Evolutionary conservation across 30 jellyfish, hydroid and myxozoan species (phyloP), one percentile per base, ranked within the genome.

Genomic region (Hydractinia symbiolongicarpus): DNA sequence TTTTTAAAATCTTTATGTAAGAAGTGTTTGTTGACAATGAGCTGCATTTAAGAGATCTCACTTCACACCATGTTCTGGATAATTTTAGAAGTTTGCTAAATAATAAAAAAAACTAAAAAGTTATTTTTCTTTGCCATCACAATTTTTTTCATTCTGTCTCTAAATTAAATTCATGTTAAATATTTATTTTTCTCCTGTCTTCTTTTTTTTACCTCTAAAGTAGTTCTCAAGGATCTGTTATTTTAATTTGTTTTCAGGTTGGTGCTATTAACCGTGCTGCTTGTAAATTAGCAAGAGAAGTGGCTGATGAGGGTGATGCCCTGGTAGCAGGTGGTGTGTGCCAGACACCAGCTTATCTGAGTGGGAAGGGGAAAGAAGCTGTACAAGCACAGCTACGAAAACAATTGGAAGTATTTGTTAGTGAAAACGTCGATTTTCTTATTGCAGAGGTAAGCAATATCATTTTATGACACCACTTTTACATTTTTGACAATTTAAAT

Each of bases 241-340:
- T 30, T 0, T 30, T 30, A 30, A 30, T 1, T 30, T 30, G 19
- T 53, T 64, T 50, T 49, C 84, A 90, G 97, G 82, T 89, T 72
- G 50, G 83, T 9, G 82, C 83, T n/a, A 91, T 91, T 73, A 91
- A 91, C 83, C 64, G 86, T 30, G 98, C 90, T 11, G 98, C 98
- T 5, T 91, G 98, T 80, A 62, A 79, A 52, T 67, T 91, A 54
- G 96, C 96, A 20, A 67, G 88, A 67, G 96, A 80, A 70, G 98
- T 91, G 73, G 98, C 98, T 9, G 81, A 76, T 54, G 98, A 91
- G 80, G 98, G 96, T 5, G 96, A 83, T 75, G 97, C 97, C 5
- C 90, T 91, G 50, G 87, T 81, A 50, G 83, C 82, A 9, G 98
- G 98, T 50, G 98, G 98, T 13, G 93, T 91, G 7, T 86, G 96